phyloP scores from a whole-genome alignment of 2,113 vertebrate genomes.

The Tetrao urogallus region DNA sequence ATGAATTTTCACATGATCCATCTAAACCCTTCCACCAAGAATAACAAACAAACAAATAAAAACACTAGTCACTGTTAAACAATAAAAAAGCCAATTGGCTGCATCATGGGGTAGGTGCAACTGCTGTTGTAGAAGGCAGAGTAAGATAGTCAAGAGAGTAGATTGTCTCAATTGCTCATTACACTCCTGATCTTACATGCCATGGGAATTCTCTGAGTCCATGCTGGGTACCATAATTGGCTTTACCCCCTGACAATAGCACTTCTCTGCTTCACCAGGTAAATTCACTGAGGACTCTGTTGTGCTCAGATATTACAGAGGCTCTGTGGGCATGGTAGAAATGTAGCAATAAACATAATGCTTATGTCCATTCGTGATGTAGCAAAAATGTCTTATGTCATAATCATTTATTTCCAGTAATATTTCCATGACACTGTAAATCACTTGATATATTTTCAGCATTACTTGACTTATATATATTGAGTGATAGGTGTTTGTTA shows the following conservation, averaged over 20 bases:
- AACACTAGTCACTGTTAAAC: not conserved
- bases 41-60: not conserved
- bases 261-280: not conserved
- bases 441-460: not conserved
- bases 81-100: not conserved
- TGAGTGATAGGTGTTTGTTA: not conserved
- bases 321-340: not conserved
- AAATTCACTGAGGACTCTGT: not conserved
- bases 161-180: not conserved
- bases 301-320: not conserved
- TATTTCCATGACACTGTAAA: not conserved
- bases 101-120: not conserved
- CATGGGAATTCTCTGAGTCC: not conserved
- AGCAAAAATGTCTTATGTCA: not conserved
- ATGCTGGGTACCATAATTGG: not conserved
- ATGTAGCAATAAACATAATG: not conserved
- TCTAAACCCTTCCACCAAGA: not conserved
- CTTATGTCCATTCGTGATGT: not conserved
- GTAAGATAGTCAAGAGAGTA: not conserved
- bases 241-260: not conserved
- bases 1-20: not conserved
- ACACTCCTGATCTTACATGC: not conserved
- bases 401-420: not conserved
- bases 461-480: not conserved
- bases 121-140: not conserved